Evolutionary conservation across 2,113 vertebrate genomes (phyloP), one percentile per base, ranked within the genome.

Genomic region (Piprites chloris): DNA sequence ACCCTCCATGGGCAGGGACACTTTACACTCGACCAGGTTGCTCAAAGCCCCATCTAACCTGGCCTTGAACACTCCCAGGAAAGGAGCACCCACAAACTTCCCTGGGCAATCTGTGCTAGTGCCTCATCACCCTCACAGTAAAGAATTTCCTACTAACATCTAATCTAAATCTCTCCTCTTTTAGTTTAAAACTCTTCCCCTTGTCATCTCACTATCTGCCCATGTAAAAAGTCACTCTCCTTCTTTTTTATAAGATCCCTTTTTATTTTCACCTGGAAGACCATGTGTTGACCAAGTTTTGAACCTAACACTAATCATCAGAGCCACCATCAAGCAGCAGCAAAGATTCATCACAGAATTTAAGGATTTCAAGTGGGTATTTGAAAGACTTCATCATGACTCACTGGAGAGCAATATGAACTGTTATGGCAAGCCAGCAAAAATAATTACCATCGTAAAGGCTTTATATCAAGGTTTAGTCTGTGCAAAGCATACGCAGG

Each of bases 321-420:
- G 59, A 93, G 76, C 72, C 93, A 61, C 76, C 55, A 77, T 35
- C 79, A 66, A 30, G 47, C 11, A 66, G 80, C 65, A 88, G 69
- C 72, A 92, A 90, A 80, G 46, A 59, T 56, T 78, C 24, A 44
- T 86, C 55, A 39, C 22, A 71, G 55, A 74, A 84, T 88, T 92
- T 87, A 95, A 47, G 80, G 83, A 74, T 90, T 97, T 93, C 89
- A 84, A 90, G 79, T 39, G 86, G 30, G 30, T 77, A 95, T 97
- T 81, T 95, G 55, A 95, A 93, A 92, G 86, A 75, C 91, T 90
- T 83, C 83, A 92, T 84, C 80, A 86, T 78, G 86, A 96, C 72
- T 95, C 95, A 92, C 67, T 47, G 50, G 94, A 95, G 91, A 92
- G 86, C 73, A 80, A 75, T 81, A 66, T 20, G 68, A 95, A 81